Evolutionary conservation across 2,888 invertebrate genomes (phyloP), one percentile per base, ranked within the genome.

Genomic region (Pseudococcus jackbeardsleyi): DNA sequence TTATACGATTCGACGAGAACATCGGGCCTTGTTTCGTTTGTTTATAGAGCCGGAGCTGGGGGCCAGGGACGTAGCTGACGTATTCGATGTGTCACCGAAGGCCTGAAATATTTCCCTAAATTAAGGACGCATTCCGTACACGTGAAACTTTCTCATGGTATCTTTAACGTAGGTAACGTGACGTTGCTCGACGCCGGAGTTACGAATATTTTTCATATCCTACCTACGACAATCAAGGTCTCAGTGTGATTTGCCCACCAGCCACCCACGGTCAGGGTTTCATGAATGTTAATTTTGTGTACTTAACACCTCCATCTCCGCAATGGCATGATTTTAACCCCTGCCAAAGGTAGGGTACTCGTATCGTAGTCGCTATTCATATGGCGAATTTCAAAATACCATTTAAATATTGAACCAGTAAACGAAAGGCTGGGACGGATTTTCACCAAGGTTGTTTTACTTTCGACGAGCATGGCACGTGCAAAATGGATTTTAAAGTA

Each of bases 211-310:
- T 33, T 33, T 33, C 26, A 46, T 64, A 33, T 72, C 15, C 26
- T 26, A 72, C 26, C 26, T 72, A 72, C 6, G 5, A n/a, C 19
- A 72, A 12, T 72, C 68, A 72, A 72, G 68, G 68, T 72, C 68
- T 72, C 2, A 2, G 26, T 22, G 12, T 12, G 64, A 64, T 64
- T 64, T 64, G 26, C 15, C 64, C 19, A 64, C 12, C 54, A 19
- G 9, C 26, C 68, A 72, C 68, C 68, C 12, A 72, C 68, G 26
- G 26, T 33, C 26, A 3, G 3, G 68, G 68, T 33, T 72, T n/a
- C 59, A 59, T 59, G 26, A 19, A 72, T 72, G 68, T 72, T 72
- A 26, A 72, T 72, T 72, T 72, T 72, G 68, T 72, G 26, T 72
- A 72, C 68, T 11, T 72, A 72, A 72, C 33, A 72, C 68, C 68